A percentile compares a stretch with the other conserved stretches of the same genome.
Evolutionary conservation across 1,140 invertebrate genomes (phyloP).

Genomic region (Heliconius nattereri): DNA sequence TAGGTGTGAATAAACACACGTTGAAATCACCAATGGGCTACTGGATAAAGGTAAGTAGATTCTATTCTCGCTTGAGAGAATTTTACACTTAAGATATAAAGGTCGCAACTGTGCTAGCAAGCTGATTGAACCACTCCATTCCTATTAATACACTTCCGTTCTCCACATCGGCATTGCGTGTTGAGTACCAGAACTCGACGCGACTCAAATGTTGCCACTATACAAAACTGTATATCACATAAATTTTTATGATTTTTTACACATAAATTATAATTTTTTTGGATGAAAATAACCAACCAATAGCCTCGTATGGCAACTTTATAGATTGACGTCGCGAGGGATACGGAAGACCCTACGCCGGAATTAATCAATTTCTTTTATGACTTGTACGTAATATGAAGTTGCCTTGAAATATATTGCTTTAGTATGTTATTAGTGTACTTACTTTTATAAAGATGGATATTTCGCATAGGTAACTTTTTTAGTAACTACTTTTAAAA

Average conservation of each 20-base stretch:
- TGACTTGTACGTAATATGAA: slow-evolving; percentile 45
- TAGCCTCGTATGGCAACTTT: slow-evolving; percentile 27
- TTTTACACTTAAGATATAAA: not conserved
- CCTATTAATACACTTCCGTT: not conserved
- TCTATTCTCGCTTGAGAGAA: not conserved
- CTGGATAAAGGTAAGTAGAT: not conserved
- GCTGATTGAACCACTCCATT: no score
- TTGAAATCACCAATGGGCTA: not conserved
- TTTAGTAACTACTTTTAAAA: not conserved
- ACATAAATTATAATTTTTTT: not conserved
- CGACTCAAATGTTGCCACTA: no score
- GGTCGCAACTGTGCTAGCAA: not conserved
- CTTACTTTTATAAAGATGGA: not conserved
- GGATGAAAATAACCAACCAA: not conserved
- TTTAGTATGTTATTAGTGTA: not conserved
- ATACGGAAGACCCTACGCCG: slow-evolving; percentile 37
- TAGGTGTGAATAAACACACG: not conserved
- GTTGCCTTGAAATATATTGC: slow-evolving; percentile 1
- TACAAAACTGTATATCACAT: no score
- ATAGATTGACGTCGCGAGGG: slow-evolving; percentile 52
- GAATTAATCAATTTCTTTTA: slow-evolving; percentile 61
- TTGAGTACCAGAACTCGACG: no score
- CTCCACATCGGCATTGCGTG: no score
- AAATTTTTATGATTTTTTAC: no score
- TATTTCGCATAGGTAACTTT: not conserved